These are phyloP conservation scores for Scopus umbretta DNA, from an alignment of 2,113 vertebrate species.

Conservation along the genomic window DNA sequence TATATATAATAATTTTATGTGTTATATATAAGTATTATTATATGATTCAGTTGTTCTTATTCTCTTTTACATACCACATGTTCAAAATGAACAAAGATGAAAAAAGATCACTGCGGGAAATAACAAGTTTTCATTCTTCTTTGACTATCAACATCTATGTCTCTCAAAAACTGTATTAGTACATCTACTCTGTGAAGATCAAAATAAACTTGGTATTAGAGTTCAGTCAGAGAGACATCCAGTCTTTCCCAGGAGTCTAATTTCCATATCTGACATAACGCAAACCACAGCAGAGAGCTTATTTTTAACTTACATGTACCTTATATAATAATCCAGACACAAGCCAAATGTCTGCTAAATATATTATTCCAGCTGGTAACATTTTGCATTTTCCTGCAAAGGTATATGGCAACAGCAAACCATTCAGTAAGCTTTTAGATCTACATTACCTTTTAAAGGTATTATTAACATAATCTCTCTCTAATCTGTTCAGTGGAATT, in stretches of 20 bases:
- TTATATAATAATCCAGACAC: background rate
- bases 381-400: background rate
- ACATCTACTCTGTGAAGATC: background rate
- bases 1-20: too few species aligned
- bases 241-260: background rate
- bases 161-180: background rate
- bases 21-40: background rate
- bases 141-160: background rate
- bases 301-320: background rate
- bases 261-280: background rate
- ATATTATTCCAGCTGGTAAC: background rate
- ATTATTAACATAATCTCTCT: background rate
- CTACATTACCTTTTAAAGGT: background rate
- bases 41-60: background rate
- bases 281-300: background rate
- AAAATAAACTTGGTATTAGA: background rate
- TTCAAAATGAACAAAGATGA: background rate
- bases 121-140: background rate
- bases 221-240: background rate
- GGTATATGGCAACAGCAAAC: background rate
- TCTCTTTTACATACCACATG: accelerated
- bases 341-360: background rate
- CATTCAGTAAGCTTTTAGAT: background rate
- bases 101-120: background rate
- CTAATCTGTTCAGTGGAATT: background rate